These are phyloP conservation scores for Triops longicaudatus DNA, from an alignment of 1,140 invertebrate species.

Conservation along the genomic window DNA sequence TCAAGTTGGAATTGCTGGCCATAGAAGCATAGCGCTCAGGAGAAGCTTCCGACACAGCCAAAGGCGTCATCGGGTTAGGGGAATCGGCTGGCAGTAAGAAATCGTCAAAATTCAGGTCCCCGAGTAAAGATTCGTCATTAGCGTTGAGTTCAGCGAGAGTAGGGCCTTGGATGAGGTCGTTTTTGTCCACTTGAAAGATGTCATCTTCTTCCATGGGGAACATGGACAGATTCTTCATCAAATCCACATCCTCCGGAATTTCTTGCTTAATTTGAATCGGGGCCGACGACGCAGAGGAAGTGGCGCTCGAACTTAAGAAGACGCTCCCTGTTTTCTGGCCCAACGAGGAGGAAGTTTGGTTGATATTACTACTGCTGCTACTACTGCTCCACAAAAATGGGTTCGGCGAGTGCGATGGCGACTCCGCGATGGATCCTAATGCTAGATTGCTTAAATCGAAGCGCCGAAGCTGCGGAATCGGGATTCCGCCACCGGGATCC, in stretches of 20 bases:
- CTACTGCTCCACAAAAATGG: background rate
- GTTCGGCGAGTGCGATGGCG: background rate
- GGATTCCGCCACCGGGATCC: background rate
- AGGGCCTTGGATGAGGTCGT: conserved; percentile 68
- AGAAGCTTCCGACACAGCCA: conserved; percentile 3
- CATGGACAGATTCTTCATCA: conserved; percentile 33
- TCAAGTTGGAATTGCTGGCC: background rate
- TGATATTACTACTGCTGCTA: background rate
- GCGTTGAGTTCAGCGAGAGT: conserved; percentile 80
- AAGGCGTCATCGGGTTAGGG: conserved; percentile 30
- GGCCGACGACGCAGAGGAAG: background rate
- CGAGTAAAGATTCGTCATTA: conserved; percentile 64
- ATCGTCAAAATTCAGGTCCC: conserved; percentile 77
- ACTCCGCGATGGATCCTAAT: background rate
- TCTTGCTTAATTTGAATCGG: conserved; percentile 1
- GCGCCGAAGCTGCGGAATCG: background rate
- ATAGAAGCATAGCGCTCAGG: conserved; percentile 25
- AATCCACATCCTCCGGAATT: conserved; percentile 27
- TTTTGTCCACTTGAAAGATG: conserved; percentile 80
- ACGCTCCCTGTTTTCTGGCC: background rate
- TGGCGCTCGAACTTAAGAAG: background rate
- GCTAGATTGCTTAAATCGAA: conserved; percentile 1
- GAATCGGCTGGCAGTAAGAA: conserved; percentile 60
- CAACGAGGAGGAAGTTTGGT: background rate
- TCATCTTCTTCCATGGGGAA: conserved; percentile 66